Conservation (phyloP, 2,888 invertebrate genomes). For the Entomobrya multifasciata region DNA sequence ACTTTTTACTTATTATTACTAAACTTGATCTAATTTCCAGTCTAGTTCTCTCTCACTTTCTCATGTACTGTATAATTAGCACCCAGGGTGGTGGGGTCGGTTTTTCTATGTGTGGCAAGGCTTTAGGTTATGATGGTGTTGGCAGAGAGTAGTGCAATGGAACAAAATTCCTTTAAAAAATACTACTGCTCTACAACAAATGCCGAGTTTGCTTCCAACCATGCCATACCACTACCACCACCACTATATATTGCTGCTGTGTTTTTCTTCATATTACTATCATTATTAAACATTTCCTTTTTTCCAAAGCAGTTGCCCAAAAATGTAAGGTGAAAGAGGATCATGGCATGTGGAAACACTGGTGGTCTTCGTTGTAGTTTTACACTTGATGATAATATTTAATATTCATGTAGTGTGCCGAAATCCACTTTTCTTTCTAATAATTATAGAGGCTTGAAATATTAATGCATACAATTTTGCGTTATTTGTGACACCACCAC, state of each 20-base stretch:
- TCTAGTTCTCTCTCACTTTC: conserved; percentile 1
- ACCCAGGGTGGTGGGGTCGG: conserved; percentile 38
- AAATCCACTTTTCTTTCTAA: conserved; percentile 29
- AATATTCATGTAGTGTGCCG: conserved; percentile 59
- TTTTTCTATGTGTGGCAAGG: too few species aligned
- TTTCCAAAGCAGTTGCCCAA: conserved; percentile 23
- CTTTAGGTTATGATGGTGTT: not conserved
- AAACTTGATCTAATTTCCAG: conserved; percentile 54
- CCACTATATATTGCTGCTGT: not conserved
- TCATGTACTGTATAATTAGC: conserved; percentile 30
- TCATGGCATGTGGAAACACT: conserved; percentile 41
- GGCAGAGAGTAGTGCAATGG: not conserved
- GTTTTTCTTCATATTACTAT: conserved; percentile 35
- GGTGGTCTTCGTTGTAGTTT: not conserved
- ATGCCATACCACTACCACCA: not conserved
- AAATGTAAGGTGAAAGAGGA: conserved; percentile 48
- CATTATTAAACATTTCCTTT: conserved; percentile 65
- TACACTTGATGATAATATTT: conserved; percentile 44
- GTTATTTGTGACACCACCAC: too few species aligned
- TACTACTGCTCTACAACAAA: not conserved
- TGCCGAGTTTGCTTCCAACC: too few species aligned
- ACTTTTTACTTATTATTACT: conserved; percentile 52
- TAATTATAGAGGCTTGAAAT: conserved; percentile 15
- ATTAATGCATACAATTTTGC: too few species aligned
- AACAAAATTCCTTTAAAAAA: conserved; percentile 20